Base-by-base conservation (phyloP, 2,888 invertebrate species). In the Drosophila ezoana region DNA sequence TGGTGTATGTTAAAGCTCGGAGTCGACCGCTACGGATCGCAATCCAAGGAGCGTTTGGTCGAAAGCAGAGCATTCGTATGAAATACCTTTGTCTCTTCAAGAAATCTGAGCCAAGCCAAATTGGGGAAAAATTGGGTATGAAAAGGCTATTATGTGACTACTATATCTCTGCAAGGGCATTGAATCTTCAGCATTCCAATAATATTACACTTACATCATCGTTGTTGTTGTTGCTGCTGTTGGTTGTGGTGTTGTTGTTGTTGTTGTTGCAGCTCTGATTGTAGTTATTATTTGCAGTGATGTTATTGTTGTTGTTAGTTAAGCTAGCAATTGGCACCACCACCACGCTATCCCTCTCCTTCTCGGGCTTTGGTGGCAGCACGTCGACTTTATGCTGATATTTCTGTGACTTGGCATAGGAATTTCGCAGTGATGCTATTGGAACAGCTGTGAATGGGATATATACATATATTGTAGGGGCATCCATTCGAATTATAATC, bases 181-280 rank as follows among this genome's bases (percentile, higher is more conserved):
- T 28, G 8, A 40, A 40, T 9, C 10, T 10, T 40, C 14, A 16
- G 10, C 40, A 40, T 10, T 16, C 16, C 40, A n/a, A 40, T 4
- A 38, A 9, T 38, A 38, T 9, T n/a, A n/a, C 40, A 47, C 14
- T 94, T 93, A 95, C 96, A 92, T 95, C 95, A 93, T 95, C 94
- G 77, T 95, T 95, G 89, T 94, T 95, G 88, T 94, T 95, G 88
- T 94, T 84, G 47, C 62, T 87, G 61, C 23, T 53, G 18, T 9
- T 59, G 11, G 38, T 35, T 13, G 45, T 76, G 74, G 94, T 95
- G 87, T 93, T 95, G 87, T 94, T 95, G 87, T 93, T 95, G 86
- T 94, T 84, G 14, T 23, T 78, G 28, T 8, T 28, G 28, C 28
- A 28, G 18, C 6, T 79, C 49, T 66, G 66, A 72, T 65, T 80